These are phyloP conservation scores for Centropus unirufus DNA, from an alignment of 2,113 vertebrate species.

Conservation along the genomic window DNA sequence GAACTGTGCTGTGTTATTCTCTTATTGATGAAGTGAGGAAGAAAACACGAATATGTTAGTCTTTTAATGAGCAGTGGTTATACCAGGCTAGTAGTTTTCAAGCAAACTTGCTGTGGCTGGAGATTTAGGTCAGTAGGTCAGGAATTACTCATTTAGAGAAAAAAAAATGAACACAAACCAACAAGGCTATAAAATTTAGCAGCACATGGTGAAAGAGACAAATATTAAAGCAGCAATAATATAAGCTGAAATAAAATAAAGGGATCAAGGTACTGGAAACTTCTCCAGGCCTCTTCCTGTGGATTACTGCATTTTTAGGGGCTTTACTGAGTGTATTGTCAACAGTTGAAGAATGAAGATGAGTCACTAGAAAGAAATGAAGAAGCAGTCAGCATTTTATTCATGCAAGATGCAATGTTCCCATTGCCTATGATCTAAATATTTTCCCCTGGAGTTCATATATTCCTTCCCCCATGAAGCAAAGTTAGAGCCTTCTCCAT, in stretches of 20 bases:
- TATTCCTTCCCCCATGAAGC: background rate
- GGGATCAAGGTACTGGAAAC: background rate
- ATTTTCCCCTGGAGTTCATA: background rate
- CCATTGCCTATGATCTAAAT: background rate
- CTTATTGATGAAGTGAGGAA: background rate
- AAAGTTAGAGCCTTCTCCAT: background rate
- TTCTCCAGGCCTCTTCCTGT: background rate
- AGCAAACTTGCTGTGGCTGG: background rate
- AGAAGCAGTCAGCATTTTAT: background rate
- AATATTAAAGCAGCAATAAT: background rate
- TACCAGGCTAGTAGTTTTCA: background rate
- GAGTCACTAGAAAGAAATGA: background rate
- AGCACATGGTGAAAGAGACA: rapidly evolving
- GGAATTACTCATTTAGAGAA: background rate
- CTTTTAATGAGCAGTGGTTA: background rate
- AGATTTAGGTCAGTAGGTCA: background rate
- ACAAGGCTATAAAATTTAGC: background rate
- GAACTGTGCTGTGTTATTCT: background rate
- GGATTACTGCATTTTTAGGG: background rate
- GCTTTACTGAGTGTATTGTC: background rate
- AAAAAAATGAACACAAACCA: background rate
- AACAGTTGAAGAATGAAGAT: background rate
- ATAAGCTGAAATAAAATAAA: background rate
- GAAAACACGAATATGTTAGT: background rate
- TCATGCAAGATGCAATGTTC: background rate